Conservation (phyloP, 2,888 invertebrate genomes). For the Thecocarcelia acutangulata region DNA sequence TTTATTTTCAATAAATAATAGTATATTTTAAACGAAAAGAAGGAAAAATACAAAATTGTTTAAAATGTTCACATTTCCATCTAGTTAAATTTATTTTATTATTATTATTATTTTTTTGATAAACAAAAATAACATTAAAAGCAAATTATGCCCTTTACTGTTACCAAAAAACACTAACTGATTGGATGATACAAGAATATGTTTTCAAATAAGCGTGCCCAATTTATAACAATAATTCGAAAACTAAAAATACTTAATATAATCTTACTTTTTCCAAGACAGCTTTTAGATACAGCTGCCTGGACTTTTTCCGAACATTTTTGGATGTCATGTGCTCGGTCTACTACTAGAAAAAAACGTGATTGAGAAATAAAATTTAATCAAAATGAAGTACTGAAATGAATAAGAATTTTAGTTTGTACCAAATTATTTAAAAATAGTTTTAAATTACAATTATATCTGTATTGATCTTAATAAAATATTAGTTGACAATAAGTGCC, state of each 20-base stretch:
- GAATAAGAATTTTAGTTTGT: slow-evolving; percentile 59
- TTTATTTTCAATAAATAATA: slow-evolving; percentile 58
- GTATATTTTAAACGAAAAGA: slow-evolving; percentile 48
- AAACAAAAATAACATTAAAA: slow-evolving; percentile 14
- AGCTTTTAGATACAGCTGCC: too few species aligned
- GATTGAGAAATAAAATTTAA: neutral
- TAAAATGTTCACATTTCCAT: slow-evolving; percentile 24
- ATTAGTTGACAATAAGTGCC: neutral
- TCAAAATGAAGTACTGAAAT: slow-evolving; percentile 4
- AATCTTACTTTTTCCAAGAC: neutral
- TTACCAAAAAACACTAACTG: slow-evolving; percentile 18
- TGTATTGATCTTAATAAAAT: slow-evolving; percentile 17
- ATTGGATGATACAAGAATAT: slow-evolving; percentile 44
- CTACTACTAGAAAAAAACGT: slow-evolving; percentile 8
- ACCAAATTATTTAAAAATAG: slow-evolving; percentile 59
- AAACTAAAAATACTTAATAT: slow-evolving; percentile 20
- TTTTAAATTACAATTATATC: slow-evolving; percentile 40
- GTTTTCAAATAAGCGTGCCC: slow-evolving; percentile 6
- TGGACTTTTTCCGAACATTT: too few species aligned
- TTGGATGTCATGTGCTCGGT: neutral
- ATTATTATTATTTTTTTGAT: slow-evolving; percentile 11
- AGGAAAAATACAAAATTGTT: slow-evolving; percentile 1
- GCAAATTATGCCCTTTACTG: slow-evolving; percentile 8
- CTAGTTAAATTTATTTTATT: slow-evolving; percentile 1
- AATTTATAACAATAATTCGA: slow-evolving; percentile 37